These are phyloP conservation scores for Drosophila cardini DNA, from an alignment of 1,140 invertebrate genomes.

Conservation along the genomic window DNA sequence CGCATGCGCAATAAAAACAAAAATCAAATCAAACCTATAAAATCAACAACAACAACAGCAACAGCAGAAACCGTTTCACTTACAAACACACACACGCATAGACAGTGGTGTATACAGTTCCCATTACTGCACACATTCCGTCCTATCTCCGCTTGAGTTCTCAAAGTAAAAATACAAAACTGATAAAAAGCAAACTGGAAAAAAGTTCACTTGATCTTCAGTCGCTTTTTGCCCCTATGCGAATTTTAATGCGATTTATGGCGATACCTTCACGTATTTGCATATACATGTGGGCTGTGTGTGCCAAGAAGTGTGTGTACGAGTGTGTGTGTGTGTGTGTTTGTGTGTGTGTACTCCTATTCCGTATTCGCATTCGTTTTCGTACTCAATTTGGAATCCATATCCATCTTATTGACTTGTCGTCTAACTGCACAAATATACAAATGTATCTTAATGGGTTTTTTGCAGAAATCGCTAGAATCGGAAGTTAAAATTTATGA, in stretches of 20 bases:
- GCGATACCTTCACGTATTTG: constrained; percentile 58
- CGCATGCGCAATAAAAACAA: constrained; percentile 84
- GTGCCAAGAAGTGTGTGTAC: constrained; percentile 1
- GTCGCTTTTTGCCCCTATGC: constrained; percentile 71
- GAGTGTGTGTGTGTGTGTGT: too few species aligned
- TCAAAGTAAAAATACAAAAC: constrained; percentile 25
- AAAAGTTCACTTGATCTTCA: constrained; percentile 61
- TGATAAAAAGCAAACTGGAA: constrained; percentile 2
- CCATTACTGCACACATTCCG: constrained; percentile 20
- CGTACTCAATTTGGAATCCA: constrained; percentile 4
- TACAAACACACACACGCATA: constrained; percentile 28
- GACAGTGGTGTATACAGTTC: constrained; percentile 16
- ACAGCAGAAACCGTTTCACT: constrained; percentile 69
- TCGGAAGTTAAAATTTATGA: constrained; percentile 1
- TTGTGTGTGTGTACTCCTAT: too few species aligned
- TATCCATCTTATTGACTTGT: not conserved
- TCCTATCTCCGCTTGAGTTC: constrained; percentile 46
- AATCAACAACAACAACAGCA: constrained; percentile 52
- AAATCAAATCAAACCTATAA: constrained; percentile 76
- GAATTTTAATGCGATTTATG: constrained; percentile 68
- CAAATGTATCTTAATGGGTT: constrained; percentile 1
- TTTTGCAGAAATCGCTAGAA: constrained; percentile 11
- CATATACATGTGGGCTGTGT: constrained; percentile 60
- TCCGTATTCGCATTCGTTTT: constrained; percentile 2
- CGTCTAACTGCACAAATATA: constrained; percentile 5